phyloP scores from a whole-genome alignment of 2,888 invertebrate genomes.

The Apodemia mormo region DNA sequence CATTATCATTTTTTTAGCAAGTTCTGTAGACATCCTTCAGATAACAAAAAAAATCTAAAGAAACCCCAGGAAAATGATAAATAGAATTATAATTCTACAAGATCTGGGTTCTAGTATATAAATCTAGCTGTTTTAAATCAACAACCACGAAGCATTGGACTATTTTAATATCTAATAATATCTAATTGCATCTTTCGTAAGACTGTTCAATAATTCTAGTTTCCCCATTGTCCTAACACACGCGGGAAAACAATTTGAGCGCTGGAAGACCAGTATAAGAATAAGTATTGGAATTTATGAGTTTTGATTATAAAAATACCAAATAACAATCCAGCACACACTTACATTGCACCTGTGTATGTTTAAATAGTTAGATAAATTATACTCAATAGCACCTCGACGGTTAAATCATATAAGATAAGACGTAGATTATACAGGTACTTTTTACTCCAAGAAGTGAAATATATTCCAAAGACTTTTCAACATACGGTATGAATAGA shows the following conservation, averaged over 20 bases:
- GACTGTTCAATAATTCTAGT: conserved; percentile 9
- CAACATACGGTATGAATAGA: too few relatives aligned
- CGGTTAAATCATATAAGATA: too few relatives aligned
- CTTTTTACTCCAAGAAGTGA: too few relatives aligned
- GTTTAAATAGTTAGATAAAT: too few relatives aligned
- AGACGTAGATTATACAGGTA: too few relatives aligned
- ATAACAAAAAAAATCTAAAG: neutral
- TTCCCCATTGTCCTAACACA: conserved; percentile 11
- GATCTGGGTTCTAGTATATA: conserved; percentile 1
- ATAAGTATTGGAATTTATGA: neutral
- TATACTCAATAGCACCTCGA: too few relatives aligned
- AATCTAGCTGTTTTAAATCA: conserved; percentile 13
- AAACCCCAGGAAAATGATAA: too few relatives aligned
- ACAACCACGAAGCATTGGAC: conserved; percentile 4
- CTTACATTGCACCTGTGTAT: too few relatives aligned
- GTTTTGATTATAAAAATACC: too few relatives aligned
- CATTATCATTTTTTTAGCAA: neutral
- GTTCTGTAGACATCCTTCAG: conserved; percentile 13
- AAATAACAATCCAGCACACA: too few relatives aligned
- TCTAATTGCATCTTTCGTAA: neutral
- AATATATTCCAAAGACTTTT: too few relatives aligned
- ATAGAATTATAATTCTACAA: too few relatives aligned
- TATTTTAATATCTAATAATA: conserved; percentile 3
- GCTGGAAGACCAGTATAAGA: neutral
- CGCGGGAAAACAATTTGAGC: conserved; percentile 2